Conservation (phyloP, 2,888 invertebrate species). For the Atherix ibis region DNA sequence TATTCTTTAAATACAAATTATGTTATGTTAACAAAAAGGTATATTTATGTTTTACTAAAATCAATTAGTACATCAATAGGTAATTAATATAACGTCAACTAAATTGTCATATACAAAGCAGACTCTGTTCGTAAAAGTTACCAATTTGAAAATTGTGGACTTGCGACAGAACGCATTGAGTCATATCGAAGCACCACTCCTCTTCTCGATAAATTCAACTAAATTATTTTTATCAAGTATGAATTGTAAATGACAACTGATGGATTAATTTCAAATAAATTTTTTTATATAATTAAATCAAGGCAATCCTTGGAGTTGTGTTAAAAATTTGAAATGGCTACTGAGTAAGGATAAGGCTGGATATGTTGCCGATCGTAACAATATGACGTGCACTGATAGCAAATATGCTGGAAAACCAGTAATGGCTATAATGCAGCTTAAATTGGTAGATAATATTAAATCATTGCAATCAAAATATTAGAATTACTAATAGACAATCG, state of each 20-base stretch:
- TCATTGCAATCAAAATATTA: background rate
- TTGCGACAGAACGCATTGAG: conserved; percentile 29
- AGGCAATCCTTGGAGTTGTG: conserved; percentile 32
- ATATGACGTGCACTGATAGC: conserved; percentile 24
- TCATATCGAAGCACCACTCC: conserved; percentile 24
- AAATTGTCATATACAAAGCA: conserved; percentile 23
- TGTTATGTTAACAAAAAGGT: background rate
- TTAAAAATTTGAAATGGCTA: conserved; percentile 29
- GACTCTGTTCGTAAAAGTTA: conserved; percentile 23
- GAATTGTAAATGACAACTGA: background rate
- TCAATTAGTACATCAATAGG: conserved; percentile 23
- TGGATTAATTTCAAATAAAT: too few relatives aligned
- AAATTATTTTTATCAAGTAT: conserved; percentile 25
- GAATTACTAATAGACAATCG: conserved; percentile 6
- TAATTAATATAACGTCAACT: conserved; percentile 33
- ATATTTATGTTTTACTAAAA: too few relatives aligned
- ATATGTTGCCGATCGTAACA: conserved; percentile 23
- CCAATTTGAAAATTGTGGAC: conserved; percentile 23
- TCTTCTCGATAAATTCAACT: conserved; percentile 21
- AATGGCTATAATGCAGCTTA: conserved; percentile 26
- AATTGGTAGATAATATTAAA: conserved; percentile 21
- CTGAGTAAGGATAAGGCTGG: conserved; percentile 21
- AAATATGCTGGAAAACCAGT: conserved; percentile 23
- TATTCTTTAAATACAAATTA: conserved; percentile 9
- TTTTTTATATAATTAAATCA: too few relatives aligned